phyloP scores from a whole-genome alignment of 2,113 vertebrate genomes.

The Gambusia affinis region DNA sequence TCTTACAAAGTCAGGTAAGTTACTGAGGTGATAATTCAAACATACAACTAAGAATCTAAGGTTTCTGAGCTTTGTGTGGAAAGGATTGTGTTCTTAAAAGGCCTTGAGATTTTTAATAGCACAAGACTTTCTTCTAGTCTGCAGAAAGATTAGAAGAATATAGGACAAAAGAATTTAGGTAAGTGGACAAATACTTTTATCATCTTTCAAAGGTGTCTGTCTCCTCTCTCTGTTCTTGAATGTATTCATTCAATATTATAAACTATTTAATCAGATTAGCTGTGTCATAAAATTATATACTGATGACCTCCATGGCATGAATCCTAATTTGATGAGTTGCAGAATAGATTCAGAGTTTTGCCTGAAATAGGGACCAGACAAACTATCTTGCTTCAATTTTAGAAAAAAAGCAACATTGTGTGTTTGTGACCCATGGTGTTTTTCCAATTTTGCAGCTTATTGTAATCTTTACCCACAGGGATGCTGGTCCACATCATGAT shows the following conservation, averaged over 20 bases:
- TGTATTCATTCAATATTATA: slow-evolving; percentile 9
- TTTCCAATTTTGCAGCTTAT: slow-evolving; percentile 42
- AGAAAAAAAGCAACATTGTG: slow-evolving; percentile 16
- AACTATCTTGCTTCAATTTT: slow-evolving; percentile 16
- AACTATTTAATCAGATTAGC: no score
- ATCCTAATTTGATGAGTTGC: not conserved
- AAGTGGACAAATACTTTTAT: not conserved
- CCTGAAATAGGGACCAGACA: not conserved
- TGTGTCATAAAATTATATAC: not conserved
- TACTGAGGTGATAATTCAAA: not conserved
- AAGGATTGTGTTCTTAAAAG: not conserved
- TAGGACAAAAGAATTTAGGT: not conserved
- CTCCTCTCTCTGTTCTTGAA: slow-evolving; percentile 2
- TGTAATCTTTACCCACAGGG: slow-evolving; percentile 57
- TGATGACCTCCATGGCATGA: not conserved
- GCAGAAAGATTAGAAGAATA: not conserved
- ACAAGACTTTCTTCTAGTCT: not conserved
- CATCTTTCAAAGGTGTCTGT: not conserved
- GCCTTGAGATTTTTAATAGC: no score
- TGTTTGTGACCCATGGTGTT: slow-evolving; percentile 21
- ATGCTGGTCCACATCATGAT: slow-evolving; percentile 59
- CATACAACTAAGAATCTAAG: not conserved
- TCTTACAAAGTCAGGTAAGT: not conserved
- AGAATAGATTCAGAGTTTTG: not conserved
- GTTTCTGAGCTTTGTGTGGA: not conserved